These are phyloP conservation scores for Neodontobutis hainanensis DNA, from an alignment of 2,113 vertebrate genomes.

Conservation along the genomic window DNA sequence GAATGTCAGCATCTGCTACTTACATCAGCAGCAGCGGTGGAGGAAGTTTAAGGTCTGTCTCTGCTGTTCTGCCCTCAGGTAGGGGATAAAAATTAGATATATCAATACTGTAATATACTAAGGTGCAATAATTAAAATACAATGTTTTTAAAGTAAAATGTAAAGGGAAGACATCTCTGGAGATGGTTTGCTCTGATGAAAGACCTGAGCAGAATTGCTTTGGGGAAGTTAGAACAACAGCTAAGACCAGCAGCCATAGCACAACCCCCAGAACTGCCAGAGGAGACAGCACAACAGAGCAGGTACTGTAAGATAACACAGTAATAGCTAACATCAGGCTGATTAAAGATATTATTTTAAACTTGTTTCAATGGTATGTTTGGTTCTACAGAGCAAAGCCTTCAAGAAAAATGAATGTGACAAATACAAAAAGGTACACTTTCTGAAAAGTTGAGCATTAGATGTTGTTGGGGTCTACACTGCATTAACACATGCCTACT, in stretches of 20 bases:
- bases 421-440: conserved; percentile 56
- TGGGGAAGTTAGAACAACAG: conserved; percentile 35
- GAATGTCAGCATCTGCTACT: conserved; percentile 86
- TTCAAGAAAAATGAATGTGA: conserved; percentile 35
- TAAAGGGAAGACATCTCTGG: conserved; percentile 79
- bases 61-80: conserved; percentile 57
- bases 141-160: conserved; percentile 32
- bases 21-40: conserved; percentile 71
- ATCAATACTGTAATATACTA: not conserved
- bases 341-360: not conserved
- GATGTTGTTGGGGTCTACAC: no score
- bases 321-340: not conserved
- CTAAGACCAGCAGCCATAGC: conserved; percentile 30
- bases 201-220: conserved; percentile 36
- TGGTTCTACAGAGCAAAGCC: conserved; percentile 13
- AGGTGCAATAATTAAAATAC: not conserved
- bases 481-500: no score
- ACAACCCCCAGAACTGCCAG: conserved; percentile 11
- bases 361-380: not conserved
- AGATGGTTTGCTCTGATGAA: conserved; percentile 77
- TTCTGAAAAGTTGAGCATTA: no score
- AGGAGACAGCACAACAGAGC: conserved; percentile 23
- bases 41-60: conserved; percentile 51
- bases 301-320: conserved; percentile 34
- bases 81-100: conserved; percentile 32